These are phyloP conservation scores for Synanthedon formicaeformis DNA, from an alignment of 2,888 invertebrate species.

Conservation along the genomic window DNA sequence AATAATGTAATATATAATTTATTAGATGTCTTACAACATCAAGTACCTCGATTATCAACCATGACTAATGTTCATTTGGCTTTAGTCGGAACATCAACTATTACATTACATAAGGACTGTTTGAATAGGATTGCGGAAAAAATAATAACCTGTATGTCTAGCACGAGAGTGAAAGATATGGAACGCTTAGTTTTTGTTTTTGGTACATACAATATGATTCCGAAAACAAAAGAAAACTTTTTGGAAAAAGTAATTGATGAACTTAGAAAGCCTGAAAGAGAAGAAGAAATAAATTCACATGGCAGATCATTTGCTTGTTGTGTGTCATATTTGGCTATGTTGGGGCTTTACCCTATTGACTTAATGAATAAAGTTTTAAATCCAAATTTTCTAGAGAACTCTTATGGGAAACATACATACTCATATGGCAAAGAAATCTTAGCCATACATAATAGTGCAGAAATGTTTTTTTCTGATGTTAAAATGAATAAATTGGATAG, in stretches of 20 bases:
- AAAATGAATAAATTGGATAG: conserved; percentile 66
- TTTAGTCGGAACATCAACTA: conserved; percentile 68
- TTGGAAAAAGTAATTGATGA: conserved; percentile 51
- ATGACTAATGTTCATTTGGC: conserved; percentile 76
- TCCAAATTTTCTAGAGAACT: conserved; percentile 65
- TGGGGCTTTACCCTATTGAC: conserved; percentile 69
- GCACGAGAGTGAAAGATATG: conserved; percentile 77
- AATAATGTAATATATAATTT: conserved; percentile 58
- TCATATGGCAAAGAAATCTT: conserved; percentile 72
- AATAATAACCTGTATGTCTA: conserved; percentile 52
- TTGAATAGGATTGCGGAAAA: conserved; percentile 58
- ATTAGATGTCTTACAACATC: conserved; percentile 61
- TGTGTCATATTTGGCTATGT: conserved; percentile 71
- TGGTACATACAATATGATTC: conserved; percentile 72
- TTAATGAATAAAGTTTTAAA: conserved; percentile 70
- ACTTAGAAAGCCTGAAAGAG: conserved; percentile 63
- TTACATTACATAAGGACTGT: conserved; percentile 43
- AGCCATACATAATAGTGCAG: conserved; percentile 71
- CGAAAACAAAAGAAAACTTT: conserved; percentile 46
- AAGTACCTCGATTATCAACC: conserved; percentile 71
- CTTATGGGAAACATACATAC: conserved; percentile 61
- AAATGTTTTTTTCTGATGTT: conserved; percentile 72
- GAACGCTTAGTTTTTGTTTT: conserved; percentile 76
- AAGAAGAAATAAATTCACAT: conserved; percentile 67
- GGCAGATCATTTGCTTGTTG: conserved; percentile 73